Base-by-base conservation (phyloP, 1,140 invertebrate genomes). In the Daktulosphaira vitifoliae region DNA sequence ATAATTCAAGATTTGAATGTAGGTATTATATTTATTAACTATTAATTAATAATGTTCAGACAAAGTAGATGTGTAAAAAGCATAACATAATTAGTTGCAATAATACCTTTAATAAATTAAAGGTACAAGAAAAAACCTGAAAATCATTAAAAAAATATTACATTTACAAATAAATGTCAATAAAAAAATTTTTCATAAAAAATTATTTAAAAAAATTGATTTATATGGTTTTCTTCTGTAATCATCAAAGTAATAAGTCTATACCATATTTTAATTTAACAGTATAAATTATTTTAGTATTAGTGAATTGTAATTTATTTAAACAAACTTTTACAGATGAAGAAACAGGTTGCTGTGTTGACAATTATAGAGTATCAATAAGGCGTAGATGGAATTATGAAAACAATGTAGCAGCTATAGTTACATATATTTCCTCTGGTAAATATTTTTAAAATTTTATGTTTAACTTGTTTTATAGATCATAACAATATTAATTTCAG, bases 1-100 rank as follows among this genome's bases (percentile, higher is more conserved):
- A 89, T 74, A 92, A 91, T 76, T 83, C 85, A 76, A 81, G 85
- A 69, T 91, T 91, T 73, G 87, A 91, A 74, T 91, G 88, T 91
- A 78, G 81, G 82, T 18, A 44, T 67, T 13, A 20, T 6, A 53
- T 38, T 13, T 15, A 22, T 44, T 18, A 3, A 48, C 1, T 59
- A 49, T n/a, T 65, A 62, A 26, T 37, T 8, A 4, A 2, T 7
- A 9, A 54, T 20, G 4, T 11, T 46, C n/a, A 11, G 6, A 65
- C 33, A 56, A 6, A 7, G 20, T 29, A 29, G 13, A 46, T 13
- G 7, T 29, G 7, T 38, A 9, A 20, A 13, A 39, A 8, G 6
- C 6, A 25, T 9, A 20, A 66, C 20, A 22, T 4, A 54, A 25
- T 25, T 22, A 7, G 22, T 52, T 54, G 38, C 8, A 16, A 20